Base-by-base conservation (phyloP, 2,113 vertebrate species). In the Alexandromys fortis region DNA sequence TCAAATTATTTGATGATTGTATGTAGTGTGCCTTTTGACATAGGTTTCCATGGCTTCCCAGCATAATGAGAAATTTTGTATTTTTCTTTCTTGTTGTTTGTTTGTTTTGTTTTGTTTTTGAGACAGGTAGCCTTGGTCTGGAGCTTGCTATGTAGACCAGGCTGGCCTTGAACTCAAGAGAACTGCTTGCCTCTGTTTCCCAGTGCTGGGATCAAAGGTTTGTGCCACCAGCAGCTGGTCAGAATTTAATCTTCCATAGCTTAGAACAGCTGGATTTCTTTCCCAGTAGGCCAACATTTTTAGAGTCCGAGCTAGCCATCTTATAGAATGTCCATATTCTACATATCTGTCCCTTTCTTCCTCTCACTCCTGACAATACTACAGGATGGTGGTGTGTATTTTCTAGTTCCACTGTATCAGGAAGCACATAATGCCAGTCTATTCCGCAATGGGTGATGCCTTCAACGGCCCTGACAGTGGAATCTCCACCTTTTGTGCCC, bases 1-100 rank as follows among this genome's bases (percentile, higher is more conserved):
- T 85, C 70, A 67, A 33, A 45, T 94, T 89, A n/a, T 26, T 68
- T 91, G 45, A 52, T 95, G 65, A 45, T 86, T 89, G 7, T 70
- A n/a, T 89, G 19, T 76, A n/a, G 33, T 33, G 55, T 82, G 45
- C 67, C 35, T 55, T 94, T 93, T 75, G 24, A 65, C 45, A 24
- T 82, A 92, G n/a, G 26, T 92, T 24, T 82, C 89, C 72, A 73
- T 89, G 24, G 11, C 45, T 94, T 94, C 63, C 38, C 79, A 52
- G 55, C 55, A 73, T 52, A 30, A 38, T 86, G 61, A 90, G 35
- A 75, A 8, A 19, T 19, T 17, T 70, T n/a, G 7, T 70, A 70
- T 30, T 67, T 30, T 30, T 67, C 11, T 28, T 65, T 28, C 26
- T 67, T 30, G 0, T 52, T 52, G 52, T 65, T 65, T 11, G 24